phyloP scores from a whole-genome alignment of 2,113 vertebrate species.

The Passer montanus region DNA sequence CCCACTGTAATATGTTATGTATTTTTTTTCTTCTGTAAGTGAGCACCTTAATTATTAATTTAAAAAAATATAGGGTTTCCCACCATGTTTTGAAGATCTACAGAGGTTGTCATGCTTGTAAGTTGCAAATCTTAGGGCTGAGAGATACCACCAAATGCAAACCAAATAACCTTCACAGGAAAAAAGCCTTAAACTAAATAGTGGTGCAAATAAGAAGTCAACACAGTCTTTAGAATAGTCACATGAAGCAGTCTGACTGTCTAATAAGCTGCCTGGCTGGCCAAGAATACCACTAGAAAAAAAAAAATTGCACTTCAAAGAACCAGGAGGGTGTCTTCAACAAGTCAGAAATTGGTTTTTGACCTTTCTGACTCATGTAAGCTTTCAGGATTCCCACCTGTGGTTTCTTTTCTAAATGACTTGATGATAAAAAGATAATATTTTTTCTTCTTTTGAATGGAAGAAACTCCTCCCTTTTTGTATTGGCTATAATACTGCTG shows the following conservation, averaged over 20 bases:
- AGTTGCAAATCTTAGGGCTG: neutral
- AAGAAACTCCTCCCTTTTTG: conserved; percentile 37
- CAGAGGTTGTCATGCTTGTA: neutral
- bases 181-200: neutral
- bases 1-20: neutral
- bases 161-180: neutral
- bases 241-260: neutral
- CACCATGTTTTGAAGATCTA: neutral
- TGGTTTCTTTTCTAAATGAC: conserved; percentile 61
- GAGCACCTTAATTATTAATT: neutral
- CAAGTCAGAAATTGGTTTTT: conserved; percentile 67
- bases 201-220: neutral
- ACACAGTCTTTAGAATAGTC: neutral
- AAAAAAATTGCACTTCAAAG: conserved; percentile 38
- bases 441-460: conserved; percentile 52
- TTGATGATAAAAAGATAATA: conserved; percentile 54
- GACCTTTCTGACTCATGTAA: conserved; percentile 58
- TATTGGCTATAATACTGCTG: neutral
- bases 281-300: neutral
- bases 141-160: neutral
- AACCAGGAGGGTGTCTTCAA: conserved; percentile 61
- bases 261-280: conserved; percentile 34
- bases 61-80: neutral
- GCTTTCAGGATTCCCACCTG: conserved; percentile 61
- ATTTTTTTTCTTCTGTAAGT: neutral